Evolutionary conservation across 2,113 vertebrate species (phyloP).

Genomic region (Clarias batrachus): DNA sequence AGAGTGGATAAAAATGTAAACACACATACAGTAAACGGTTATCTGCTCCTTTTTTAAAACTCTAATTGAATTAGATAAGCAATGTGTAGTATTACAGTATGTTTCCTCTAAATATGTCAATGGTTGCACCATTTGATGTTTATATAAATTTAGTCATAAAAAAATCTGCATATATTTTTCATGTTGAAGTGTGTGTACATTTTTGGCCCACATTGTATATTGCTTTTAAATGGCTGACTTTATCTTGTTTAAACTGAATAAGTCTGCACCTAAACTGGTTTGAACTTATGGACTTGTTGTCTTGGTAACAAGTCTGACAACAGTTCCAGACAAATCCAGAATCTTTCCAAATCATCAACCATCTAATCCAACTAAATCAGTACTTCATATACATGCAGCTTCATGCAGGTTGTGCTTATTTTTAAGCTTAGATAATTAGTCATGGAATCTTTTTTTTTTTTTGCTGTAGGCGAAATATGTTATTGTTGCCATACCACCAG

Average conservation of each 20-base stretch:
- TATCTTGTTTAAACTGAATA: not conserved
- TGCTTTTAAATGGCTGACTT: not conserved
- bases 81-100: no score
- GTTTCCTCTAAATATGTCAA: no score
- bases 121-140: no score
- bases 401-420: not conserved
- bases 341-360: not conserved
- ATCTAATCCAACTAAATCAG: not conserved
- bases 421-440: not conserved
- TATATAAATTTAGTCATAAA: no score
- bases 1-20: no score
- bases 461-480: slow-evolving; percentile 82
- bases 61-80: no score
- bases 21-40: no score
- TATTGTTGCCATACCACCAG: slow-evolving; percentile 85
- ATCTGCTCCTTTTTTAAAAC: no score
- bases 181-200: no score
- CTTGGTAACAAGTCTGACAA: not conserved
- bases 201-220: not conserved
- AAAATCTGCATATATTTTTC: no score
- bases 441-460: slow-evolving; percentile 6
- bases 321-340: not conserved
- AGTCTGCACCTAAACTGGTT: not conserved
- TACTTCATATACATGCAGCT: not conserved
- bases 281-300: not conserved